These are phyloP conservation scores for Trissolcus basalis DNA, from an alignment of 1,140 invertebrate species.

Conservation along the genomic window DNA sequence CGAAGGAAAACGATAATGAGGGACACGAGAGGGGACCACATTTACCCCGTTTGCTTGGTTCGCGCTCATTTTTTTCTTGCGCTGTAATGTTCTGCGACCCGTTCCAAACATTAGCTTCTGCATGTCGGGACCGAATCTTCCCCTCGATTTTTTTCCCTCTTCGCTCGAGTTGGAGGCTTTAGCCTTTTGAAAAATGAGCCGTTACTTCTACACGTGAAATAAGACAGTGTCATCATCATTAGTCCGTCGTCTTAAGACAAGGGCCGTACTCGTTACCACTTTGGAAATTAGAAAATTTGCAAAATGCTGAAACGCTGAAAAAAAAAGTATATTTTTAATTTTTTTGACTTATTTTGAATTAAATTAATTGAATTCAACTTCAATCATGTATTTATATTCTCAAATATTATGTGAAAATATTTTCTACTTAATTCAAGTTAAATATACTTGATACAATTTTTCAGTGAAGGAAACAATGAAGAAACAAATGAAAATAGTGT, in stretches of 20 bases:
- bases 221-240: slow-evolving; percentile 70
- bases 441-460: too few relatives aligned
- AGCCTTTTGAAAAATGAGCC: slow-evolving; percentile 67
- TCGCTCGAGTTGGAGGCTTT: slow-evolving; percentile 38
- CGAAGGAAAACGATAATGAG: slow-evolving; percentile 29
- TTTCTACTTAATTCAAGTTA: too few relatives aligned
- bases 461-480: neutral
- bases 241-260: slow-evolving; percentile 59
- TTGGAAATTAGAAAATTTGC: slow-evolving; percentile 49
- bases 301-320: too few relatives aligned
- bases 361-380: too few relatives aligned
- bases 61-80: slow-evolving; percentile 36
- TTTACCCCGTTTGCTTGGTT: slow-evolving; percentile 34
- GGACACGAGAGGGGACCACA: slow-evolving; percentile 24
- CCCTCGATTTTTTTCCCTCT: slow-evolving; percentile 43
- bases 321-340: too few relatives aligned
- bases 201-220: slow-evolving; percentile 59
- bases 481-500: neutral
- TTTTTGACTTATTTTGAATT: too few relatives aligned
- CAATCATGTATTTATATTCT: too few relatives aligned
- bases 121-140: slow-evolving; percentile 68
- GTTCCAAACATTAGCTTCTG: slow-evolving; percentile 74
- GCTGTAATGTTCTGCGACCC: slow-evolving; percentile 70
- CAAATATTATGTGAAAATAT: too few relatives aligned
- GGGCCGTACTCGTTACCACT: slow-evolving; percentile 41